Evolutionary conservation across 1,140 invertebrate species (phyloP).

Genomic region (Drosophila kanapiae): DNA sequence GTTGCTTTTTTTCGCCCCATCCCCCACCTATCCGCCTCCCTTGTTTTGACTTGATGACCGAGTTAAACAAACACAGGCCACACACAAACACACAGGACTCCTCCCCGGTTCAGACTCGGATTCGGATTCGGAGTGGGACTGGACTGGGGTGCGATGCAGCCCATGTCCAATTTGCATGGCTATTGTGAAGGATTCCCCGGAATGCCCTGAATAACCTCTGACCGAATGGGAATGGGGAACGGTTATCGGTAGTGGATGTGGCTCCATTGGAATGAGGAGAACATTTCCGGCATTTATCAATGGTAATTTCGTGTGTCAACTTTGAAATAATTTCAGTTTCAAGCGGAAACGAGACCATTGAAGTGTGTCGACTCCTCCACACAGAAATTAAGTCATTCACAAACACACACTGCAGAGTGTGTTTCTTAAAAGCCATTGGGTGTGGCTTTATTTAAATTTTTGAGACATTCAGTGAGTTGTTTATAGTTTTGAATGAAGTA

Average conservation of each 20-base stretch:
- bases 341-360: constrained; percentile 26
- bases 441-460: neutral
- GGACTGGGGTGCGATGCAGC: constrained; percentile 10
- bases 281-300: constrained; percentile 54
- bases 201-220: constrained; percentile 3
- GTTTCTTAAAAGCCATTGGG: neutral
- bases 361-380: constrained; percentile 14
- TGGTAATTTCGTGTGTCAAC: constrained; percentile 45
- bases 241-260: neutral
- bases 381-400: constrained; percentile 21
- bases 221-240: neutral
- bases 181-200: constrained; percentile 28
- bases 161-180: constrained; percentile 47
- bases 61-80: constrained; percentile 51
- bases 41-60: constrained; percentile 53
- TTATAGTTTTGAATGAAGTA: neutral
- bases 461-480: too few species aligned
- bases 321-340: constrained; percentile 50
- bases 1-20: neutral
- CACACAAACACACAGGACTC: constrained; percentile 39
- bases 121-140: neutral
- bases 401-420: neutral
- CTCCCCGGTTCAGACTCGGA: neutral
- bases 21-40: constrained; percentile 9
- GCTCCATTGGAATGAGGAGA: constrained; percentile 3